Base-by-base conservation (phyloP, 2,113 vertebrate genomes). In the Oncorhynchus keta region DNA sequence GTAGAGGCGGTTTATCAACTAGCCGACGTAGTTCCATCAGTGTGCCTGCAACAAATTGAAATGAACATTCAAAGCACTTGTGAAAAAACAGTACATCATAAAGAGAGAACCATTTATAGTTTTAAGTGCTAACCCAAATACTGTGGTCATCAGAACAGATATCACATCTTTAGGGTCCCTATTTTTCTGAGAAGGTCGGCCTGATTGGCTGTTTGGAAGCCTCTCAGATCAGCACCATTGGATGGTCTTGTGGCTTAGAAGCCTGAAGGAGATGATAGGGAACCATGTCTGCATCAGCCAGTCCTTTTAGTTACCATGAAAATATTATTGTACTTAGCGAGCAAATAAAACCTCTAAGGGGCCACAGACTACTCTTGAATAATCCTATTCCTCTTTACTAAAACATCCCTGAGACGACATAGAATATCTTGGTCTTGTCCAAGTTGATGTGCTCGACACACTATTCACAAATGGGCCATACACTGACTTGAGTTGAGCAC, bases 81-180 rank as follows among this genome's bases (percentile, higher is more conserved):
- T 32, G 51, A 70, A 72, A 62, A 45, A 74, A 83, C 75, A 80
- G 61, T 73, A 78, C 72, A 79, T 84, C 51, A 59, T 22, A 67
- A 72, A 79, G 45, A 65, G 70, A 77, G 76, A n/a, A 68, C n/a
- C 4, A 59, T 74, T 72, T 35, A 74, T 28, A 7, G 64, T 20
- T 30, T 16, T 61, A 74, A 84, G 76, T 67, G 84, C 49, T 77
- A 70, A 75, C 75, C 51, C n/a, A 18, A 28, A 81, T 65, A 75
- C 79, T 51, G 73, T 72, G 72, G 77, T 84, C 73, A 11, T 45
- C 35, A 51, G 72, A 83, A 80, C 62, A 70, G 73, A 73, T 4
- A 70, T 22, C 64, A 55, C 51, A 55, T 16, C 51, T 55, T 12
- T 61, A 22, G 49, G 71, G 4, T 49, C 30, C 22, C 64, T 24